Conservation (phyloP, 2,797 vertebrate species). For the Nyctibius grandis region DNA sequence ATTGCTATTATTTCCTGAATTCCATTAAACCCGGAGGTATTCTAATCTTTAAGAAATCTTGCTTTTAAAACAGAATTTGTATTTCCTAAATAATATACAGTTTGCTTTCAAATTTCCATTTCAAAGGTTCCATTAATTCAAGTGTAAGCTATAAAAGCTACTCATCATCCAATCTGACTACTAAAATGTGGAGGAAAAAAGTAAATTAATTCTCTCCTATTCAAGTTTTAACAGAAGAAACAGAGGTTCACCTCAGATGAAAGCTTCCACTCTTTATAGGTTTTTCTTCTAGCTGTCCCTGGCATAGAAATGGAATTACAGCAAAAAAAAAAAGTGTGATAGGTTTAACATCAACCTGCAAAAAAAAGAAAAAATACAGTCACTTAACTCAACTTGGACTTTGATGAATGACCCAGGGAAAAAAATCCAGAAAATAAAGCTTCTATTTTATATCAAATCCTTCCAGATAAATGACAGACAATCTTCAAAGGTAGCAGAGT, state of each 20-base stretch:
- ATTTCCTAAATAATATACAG: neutral
- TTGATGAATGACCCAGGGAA: neutral
- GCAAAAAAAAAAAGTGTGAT: neutral
- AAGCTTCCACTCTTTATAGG: neutral
- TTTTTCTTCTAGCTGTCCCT: neutral
- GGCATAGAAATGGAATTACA: neutral
- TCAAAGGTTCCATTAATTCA: slow-evolving; percentile 33
- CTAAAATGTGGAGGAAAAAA: neutral
- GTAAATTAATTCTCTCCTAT: neutral
- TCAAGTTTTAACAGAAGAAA: slow-evolving; percentile 13
- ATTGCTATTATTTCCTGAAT: neutral
- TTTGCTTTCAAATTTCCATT: slow-evolving; percentile 41
- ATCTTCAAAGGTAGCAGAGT: neutral
- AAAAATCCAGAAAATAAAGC: neutral
- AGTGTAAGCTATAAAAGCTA: neutral
- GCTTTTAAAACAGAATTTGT: neutral
- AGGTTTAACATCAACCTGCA: neutral
- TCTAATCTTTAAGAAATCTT: neutral
- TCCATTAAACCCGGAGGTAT: neutral
- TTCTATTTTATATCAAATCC: neutral
- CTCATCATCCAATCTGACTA: neutral
- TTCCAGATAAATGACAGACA: neutral
- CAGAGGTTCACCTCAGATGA: neutral
- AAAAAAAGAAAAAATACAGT: neutral
- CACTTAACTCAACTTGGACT: neutral